Conservation (phyloP, 2,888 invertebrate species). For the Caprella mutica region DNA sequence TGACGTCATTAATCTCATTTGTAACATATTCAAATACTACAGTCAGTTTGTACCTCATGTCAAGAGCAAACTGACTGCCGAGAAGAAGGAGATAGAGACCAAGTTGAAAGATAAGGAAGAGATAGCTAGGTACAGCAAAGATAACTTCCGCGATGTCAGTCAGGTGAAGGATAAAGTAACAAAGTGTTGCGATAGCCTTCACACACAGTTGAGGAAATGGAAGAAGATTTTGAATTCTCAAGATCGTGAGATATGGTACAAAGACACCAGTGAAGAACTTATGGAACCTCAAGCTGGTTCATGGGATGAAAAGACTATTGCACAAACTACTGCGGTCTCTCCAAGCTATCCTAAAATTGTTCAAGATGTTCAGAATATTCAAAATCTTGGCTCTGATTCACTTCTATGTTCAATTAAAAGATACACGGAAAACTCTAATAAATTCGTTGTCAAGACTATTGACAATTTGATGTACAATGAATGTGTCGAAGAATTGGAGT, state of each 20-base stretch:
- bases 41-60: constrained; percentile 61
- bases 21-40: constrained; percentile 76
- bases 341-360: not conserved
- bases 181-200: constrained; percentile 73
- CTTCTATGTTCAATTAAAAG: not conserved
- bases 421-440: not conserved
- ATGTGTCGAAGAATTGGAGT: constrained; percentile 45
- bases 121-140: constrained; percentile 85
- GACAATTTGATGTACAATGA: constrained; percentile 14
- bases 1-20: constrained; percentile 43
- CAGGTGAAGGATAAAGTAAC: constrained; percentile 78
- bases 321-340: constrained; percentile 4
- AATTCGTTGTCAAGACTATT: not conserved
- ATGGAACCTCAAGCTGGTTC: not conserved
- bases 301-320: not conserved
- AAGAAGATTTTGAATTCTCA: constrained; percentile 42
- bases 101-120: constrained; percentile 86
- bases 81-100: constrained; percentile 74
- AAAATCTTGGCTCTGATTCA: not conserved
- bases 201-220: constrained; percentile 76
- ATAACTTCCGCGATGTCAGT: constrained; percentile 63
- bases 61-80: constrained; percentile 51
- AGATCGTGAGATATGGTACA: not conserved
- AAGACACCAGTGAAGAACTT: not conserved
- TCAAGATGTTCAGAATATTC: not conserved